Percentiles rank a stretch among this genome's conserved stretches.
Evolutionary conservation across 2,888 invertebrate genomes (phyloP).

Genomic region (Rotaria magnacalcarata): DNA sequence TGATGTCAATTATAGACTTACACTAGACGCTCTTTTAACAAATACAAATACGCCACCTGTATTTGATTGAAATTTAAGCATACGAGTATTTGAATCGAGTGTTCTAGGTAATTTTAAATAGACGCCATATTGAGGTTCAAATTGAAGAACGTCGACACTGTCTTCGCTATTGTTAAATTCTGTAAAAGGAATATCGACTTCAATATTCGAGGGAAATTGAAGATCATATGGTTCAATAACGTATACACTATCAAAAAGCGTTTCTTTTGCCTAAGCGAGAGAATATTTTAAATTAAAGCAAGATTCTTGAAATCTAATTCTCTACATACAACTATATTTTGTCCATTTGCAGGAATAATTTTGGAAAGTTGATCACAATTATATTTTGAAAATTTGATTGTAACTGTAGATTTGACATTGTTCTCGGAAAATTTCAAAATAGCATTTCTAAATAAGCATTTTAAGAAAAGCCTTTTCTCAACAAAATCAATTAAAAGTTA

Average conservation of each 20-base stretch:
- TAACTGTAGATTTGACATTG: not conserved
- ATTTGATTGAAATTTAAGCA: conserved; percentile 14
- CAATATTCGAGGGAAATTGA: not conserved
- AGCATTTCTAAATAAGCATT: not conserved
- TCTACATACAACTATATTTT: conserved; percentile 16
- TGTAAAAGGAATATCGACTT: not conserved
- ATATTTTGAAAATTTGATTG: not conserved
- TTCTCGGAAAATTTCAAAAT: not conserved
- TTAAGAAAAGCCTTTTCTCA: not conserved
- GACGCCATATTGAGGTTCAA: not conserved
- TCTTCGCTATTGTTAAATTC: not conserved
- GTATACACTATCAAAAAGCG: not conserved
- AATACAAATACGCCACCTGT: not conserved
- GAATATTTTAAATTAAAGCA: not conserved
- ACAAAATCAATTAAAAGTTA: not conserved
- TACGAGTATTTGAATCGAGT: not conserved
- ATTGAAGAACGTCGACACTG: conserved; percentile 32
- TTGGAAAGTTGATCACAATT: not conserved
- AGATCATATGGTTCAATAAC: conserved; percentile 23
- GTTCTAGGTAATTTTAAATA: not conserved
- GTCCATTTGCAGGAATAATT: conserved; percentile 2
- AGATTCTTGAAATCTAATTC: not conserved
- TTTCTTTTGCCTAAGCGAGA: not conserved
- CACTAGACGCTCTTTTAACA: not conserved
- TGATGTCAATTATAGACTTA: not conserved